These are phyloP conservation scores for Drosophila pseudoobscura DNA, from an alignment of 1,140 invertebrate genomes.

Conservation along the genomic window DNA sequence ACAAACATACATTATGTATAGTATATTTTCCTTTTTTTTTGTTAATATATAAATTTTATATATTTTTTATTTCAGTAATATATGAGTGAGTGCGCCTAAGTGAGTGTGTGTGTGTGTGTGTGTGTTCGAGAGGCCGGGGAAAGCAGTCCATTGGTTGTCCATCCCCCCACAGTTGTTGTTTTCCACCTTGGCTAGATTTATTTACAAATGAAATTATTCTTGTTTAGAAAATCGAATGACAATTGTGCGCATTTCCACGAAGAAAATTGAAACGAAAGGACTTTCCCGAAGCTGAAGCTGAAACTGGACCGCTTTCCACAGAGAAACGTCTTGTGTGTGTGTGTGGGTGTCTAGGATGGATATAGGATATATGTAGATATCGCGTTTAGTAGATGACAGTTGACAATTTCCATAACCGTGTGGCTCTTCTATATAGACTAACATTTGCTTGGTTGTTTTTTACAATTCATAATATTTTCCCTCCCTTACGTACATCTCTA, in stretches of 20 bases:
- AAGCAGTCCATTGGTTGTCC: constrained; percentile 31
- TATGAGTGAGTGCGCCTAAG: constrained; percentile 66
- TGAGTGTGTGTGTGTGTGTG: constrained; percentile 17
- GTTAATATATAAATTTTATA: constrained; percentile 47
- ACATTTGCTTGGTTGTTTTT: constrained; percentile 55
- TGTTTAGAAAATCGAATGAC: constrained; percentile 43
- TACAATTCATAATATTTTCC: constrained; percentile 62
- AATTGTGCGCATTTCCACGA: constrained; percentile 69
- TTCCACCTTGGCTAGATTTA: constrained; percentile 49
- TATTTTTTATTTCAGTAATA: constrained; percentile 26
- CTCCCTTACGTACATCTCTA: constrained; percentile 44
- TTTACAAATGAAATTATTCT: constrained; percentile 61
- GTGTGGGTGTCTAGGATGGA: too few species aligned
- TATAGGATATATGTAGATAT: too few species aligned
- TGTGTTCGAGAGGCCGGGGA: constrained; percentile 6
- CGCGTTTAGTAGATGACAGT: constrained; percentile 20
- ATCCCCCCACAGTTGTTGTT: constrained; percentile 2
- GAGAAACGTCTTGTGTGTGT: constrained; percentile 16
- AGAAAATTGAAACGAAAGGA: constrained; percentile 6
- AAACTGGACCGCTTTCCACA: constrained; percentile 17
- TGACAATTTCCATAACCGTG: constrained; percentile 24
- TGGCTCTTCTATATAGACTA: constrained; percentile 47
- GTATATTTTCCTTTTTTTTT: constrained; percentile 13
- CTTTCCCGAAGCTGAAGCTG: neutral
- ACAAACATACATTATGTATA: constrained; percentile 67